These are phyloP conservation scores for Trichopoda pennipes DNA, from an alignment of 2,888 invertebrate genomes.

Conservation along the genomic window DNA sequence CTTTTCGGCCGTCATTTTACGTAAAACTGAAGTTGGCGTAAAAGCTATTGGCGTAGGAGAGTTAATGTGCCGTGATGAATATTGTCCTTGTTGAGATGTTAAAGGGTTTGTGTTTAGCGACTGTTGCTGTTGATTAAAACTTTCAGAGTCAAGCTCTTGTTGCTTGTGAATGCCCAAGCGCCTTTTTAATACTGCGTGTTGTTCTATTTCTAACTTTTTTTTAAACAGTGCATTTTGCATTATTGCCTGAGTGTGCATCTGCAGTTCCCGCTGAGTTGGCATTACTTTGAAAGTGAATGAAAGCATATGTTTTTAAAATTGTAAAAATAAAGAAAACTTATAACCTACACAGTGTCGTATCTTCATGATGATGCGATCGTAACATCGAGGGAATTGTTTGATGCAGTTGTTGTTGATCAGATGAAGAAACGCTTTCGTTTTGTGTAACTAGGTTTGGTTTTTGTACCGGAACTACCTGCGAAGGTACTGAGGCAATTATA, in stretches of 20 bases:
- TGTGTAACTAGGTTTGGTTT: slow-evolving; percentile 48
- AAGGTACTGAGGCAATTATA: slow-evolving; percentile 51
- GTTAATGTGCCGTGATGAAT: slow-evolving; percentile 74
- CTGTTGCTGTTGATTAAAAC: slow-evolving; percentile 23
- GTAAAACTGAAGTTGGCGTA: slow-evolving; percentile 95
- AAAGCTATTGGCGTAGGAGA: slow-evolving; percentile 90
- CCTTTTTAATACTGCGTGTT: slow-evolving; percentile 82
- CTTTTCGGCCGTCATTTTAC: slow-evolving; percentile 96
- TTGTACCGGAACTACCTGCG: slow-evolving; percentile 51
- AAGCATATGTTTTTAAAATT: not conserved
- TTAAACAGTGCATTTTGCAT: slow-evolving; percentile 93
- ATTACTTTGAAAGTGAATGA: slow-evolving; percentile 35
- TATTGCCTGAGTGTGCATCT: slow-evolving; percentile 92
- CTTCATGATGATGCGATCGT: slow-evolving; percentile 38
- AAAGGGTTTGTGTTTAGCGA: slow-evolving; percentile 17
- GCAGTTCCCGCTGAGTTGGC: slow-evolving; percentile 89
- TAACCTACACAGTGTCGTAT: slow-evolving; percentile 29
- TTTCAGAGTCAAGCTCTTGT: slow-evolving; percentile 52
- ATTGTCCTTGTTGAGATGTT: slow-evolving; percentile 61
- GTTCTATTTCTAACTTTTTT: slow-evolving; percentile 93
- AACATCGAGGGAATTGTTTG: slow-evolving; percentile 13
- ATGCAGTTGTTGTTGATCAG: slow-evolving; percentile 36
- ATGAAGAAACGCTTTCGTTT: slow-evolving; percentile 18
- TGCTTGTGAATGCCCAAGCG: slow-evolving; percentile 84
- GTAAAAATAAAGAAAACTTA: not conserved